phyloP scores from a whole-genome alignment of 2,797 vertebrate genomes.

The Xenops minutus region DNA sequence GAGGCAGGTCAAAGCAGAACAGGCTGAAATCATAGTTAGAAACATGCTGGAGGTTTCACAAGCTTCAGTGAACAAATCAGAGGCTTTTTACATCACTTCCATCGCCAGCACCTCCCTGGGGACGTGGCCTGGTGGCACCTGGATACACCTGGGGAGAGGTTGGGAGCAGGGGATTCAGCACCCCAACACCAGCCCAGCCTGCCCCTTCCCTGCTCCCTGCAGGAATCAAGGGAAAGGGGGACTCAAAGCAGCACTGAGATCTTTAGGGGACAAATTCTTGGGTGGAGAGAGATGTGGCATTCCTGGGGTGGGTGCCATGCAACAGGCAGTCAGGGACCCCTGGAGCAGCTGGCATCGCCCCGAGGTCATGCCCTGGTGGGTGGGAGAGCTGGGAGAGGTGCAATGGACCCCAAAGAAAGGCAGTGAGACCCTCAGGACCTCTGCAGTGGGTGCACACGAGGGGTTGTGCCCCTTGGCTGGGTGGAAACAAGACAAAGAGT shows the following conservation, averaged over 20 bases:
- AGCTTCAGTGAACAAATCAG: neutral
- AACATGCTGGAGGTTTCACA: neutral
- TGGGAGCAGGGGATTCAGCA: neutral
- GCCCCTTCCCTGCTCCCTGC: neutral
- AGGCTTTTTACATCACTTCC: neutral
- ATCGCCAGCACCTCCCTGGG: neutral
- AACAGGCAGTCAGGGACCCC: neutral
- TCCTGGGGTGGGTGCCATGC: neutral
- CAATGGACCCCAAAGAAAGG: neutral
- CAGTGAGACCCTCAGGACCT: neutral
- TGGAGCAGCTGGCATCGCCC: neutral
- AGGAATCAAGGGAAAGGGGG: neutral
- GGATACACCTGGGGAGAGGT: neutral
- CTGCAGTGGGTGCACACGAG: accelerated
- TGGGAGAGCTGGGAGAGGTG: neutral
- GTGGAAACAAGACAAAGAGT: neutral
- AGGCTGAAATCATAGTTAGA: neutral
- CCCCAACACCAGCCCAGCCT: neutral
- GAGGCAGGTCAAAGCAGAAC: neutral
- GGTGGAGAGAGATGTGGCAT: neutral
- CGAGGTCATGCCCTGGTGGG: accelerated
- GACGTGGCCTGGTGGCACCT: accelerated
- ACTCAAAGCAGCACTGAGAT: neutral
- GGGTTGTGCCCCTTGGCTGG: neutral
- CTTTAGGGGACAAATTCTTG: neutral